Base-by-base conservation (phyloP, 1,140 invertebrate genomes). In the Cherax quadricarinatus region DNA sequence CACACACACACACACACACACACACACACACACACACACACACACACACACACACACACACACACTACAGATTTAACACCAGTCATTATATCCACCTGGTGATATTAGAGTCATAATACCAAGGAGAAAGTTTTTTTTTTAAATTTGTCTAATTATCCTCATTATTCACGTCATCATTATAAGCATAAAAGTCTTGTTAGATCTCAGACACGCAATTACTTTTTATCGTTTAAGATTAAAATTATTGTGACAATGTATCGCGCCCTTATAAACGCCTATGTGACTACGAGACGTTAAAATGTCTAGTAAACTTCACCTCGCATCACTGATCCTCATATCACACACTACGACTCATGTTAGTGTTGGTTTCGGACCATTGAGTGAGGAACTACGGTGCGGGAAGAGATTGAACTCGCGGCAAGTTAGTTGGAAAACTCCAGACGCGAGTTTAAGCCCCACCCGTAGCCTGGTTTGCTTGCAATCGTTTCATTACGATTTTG, bases 11-110 rank as follows among this genome's bases (percentile, higher is more conserved):
- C 18, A 79, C 16, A 80, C 78, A 80, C 78, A 80, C 78, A 41
- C 30, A 80, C 78, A 80, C 78, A 80, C 78, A 80, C 78, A 80
- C 78, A 80, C 78, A 80, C 78, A 80, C 78, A 80, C 78, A 80
- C 78, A 80, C 78, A 80, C 78, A 80, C 78, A 80, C 78, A 80
- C 30, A 80, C 30, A 80, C 9, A 82, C 49, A 82, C 80, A 82
- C 62, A 10, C 9, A 60, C 57, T 16, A 66, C 62, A 18, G 12
- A 66, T 66, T 75, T 75, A 14, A 75, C 24, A 30, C 6, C 4
- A 30, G 70, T n/a, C 70, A 24, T 30, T 30, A 75, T 30, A 75
- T 75, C 21, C 14, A 7, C n/a, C 24, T 30, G 3, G 70, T 5
- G n/a, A 75, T 7, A 30, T 75, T 24, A 75, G 24, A 12, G 70